Conservation (phyloP, 2,888 invertebrate genomes). For the Drosophila nigricruria region DNA sequence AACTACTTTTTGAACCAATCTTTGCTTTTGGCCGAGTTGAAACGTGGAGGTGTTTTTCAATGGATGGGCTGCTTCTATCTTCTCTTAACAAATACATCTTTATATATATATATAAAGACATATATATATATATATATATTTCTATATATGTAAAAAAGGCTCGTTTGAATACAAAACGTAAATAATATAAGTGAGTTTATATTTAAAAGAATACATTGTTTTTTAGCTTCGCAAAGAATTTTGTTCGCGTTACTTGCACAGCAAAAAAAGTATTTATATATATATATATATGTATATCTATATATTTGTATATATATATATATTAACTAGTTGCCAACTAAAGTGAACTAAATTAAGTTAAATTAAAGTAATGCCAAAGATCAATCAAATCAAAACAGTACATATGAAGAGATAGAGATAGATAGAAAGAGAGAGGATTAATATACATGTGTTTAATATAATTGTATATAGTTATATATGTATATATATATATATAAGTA, state of each 20-base stretch:
- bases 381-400: conserved; percentile 41
- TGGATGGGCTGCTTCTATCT: conserved; percentile 30
- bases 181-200: conserved; percentile 13
- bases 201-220: conserved; percentile 45
- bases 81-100: conserved; percentile 39
- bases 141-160: conserved; percentile 18
- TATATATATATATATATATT: conserved; percentile 10
- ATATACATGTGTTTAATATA: conserved; percentile 46
- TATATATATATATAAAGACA: conserved; percentile 8
- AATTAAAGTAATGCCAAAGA: conserved; percentile 32
- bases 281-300: background rate
- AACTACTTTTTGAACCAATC: conserved; percentile 40
- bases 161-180: conserved; percentile 37
- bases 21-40: conserved; percentile 38
- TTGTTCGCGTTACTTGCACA: conserved; percentile 65
- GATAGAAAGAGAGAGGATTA: conserved; percentile 36
- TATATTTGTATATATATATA: background rate
- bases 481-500: background rate
- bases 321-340: conserved; percentile 32
- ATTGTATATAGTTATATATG: conserved; percentile 16
- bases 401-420: conserved; percentile 22
- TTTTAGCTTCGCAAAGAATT: conserved; percentile 42
- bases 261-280: conserved; percentile 14
- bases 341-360: conserved; percentile 36
- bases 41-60: conserved; percentile 19